Percentiles rank a stretch among this genome's conserved stretches.
These are phyloP conservation scores for Lasioglossum baleicum DNA, from an alignment of 1,140 invertebrate species.

Conservation along the genomic window DNA sequence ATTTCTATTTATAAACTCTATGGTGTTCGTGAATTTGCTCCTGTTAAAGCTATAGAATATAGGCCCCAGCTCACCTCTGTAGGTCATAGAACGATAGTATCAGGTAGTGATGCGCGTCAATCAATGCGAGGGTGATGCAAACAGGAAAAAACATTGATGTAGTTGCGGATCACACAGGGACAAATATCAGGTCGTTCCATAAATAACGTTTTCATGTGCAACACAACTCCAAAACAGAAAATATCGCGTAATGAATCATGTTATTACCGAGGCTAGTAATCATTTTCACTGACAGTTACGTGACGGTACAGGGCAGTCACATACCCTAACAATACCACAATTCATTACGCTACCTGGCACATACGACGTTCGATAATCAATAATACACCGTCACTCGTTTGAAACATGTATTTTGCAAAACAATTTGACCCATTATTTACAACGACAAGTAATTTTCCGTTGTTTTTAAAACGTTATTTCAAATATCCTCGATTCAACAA, in stretches of 20 bases:
- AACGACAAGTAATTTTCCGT: no score
- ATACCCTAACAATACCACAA: not conserved
- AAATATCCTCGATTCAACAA: not conserved
- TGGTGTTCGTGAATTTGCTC: conserved; percentile 66
- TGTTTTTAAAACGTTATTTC: not conserved
- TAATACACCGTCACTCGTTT: not conserved
- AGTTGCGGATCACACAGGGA: conserved; percentile 51
- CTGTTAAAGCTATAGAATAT: conserved; percentile 64
- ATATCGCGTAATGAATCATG: not conserved
- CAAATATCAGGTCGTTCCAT: conserved; percentile 27
- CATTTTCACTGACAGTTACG: not conserved
- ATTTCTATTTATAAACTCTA: not conserved
- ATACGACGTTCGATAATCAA: not conserved
- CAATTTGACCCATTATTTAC: not conserved
- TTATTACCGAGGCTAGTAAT: not conserved
- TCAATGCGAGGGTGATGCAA: conserved; percentile 78
- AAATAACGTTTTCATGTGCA: not conserved
- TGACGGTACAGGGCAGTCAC: not conserved
- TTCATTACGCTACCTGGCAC: not conserved
- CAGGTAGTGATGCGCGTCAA: conserved; percentile 78
- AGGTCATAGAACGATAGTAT: conserved; percentile 79
- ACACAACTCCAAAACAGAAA: not conserved
- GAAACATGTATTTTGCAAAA: not conserved
- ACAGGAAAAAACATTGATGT: conserved; percentile 78
- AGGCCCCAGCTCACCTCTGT: conserved; percentile 80